Percentiles rank a stretch among this genome's conserved stretches.
These are phyloP conservation scores for Somateria mollissima DNA, from an alignment of 2,797 vertebrate genomes.

Conservation along the genomic window DNA sequence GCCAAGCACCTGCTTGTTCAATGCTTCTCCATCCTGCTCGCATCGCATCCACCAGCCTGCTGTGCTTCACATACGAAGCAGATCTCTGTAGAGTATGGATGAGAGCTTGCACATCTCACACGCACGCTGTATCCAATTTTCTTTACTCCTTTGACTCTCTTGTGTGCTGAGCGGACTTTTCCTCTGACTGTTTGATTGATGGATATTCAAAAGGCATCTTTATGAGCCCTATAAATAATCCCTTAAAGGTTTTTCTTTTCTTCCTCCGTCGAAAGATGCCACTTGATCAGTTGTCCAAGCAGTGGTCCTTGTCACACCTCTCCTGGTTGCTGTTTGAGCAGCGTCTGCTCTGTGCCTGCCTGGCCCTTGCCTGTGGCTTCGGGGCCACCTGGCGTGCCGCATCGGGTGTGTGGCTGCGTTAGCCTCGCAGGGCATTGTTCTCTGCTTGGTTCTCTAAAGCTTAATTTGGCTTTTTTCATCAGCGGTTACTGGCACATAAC, in stretches of 20 bases:
- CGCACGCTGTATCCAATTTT: neutral
- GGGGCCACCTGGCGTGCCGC: neutral
- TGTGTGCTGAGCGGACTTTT: slow-evolving; percentile 38
- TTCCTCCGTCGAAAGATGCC: neutral
- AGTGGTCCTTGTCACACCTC: neutral
- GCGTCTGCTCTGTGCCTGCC: neutral
- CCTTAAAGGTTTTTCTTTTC: slow-evolving; percentile 4
- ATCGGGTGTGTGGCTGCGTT: neutral
- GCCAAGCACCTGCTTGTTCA: slow-evolving; percentile 23
- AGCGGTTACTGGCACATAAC: neutral
- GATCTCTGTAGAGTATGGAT: neutral
- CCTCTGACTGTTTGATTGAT: slow-evolving; percentile 50
- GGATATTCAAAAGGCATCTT: slow-evolving; percentile 48
- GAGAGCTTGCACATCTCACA: neutral
- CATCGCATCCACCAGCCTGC: neutral
- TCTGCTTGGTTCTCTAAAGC: neutral
- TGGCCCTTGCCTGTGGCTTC: neutral
- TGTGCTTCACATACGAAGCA: neutral
- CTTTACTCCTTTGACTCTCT: neutral
- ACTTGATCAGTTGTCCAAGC: neutral
- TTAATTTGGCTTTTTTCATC: neutral
- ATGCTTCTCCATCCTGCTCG: neutral
- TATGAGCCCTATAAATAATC: slow-evolving; percentile 33
- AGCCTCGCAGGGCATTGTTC: neutral
- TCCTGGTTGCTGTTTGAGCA: neutral